These are phyloP conservation scores for Atherinomorus stipes DNA, from an alignment of 2,113 vertebrate species.

Conservation along the genomic window DNA sequence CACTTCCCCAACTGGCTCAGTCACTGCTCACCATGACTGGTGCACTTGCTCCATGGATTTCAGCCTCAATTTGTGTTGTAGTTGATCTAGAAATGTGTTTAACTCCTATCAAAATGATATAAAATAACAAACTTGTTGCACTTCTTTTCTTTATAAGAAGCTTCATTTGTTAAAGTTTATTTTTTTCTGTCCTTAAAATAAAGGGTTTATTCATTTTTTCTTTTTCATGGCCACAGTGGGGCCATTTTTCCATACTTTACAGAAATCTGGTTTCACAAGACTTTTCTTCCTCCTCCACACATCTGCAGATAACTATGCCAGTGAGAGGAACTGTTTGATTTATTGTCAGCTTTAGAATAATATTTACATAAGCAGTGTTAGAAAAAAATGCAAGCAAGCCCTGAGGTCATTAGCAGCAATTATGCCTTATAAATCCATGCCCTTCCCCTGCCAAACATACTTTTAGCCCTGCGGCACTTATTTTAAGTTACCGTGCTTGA, in stretches of 20 bases:
- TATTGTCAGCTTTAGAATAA: constrained; percentile 68
- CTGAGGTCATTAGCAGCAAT: constrained; percentile 75
- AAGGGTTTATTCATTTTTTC: not conserved
- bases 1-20: not conserved
- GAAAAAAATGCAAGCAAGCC: constrained; percentile 69
- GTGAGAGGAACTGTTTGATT: constrained; percentile 67
- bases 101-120: not conserved
- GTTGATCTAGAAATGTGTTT: not conserved
- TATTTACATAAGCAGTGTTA: constrained; percentile 77
- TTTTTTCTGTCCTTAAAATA: not conserved
- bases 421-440: constrained; percentile 71
- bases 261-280: constrained; percentile 19
- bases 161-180: not conserved
- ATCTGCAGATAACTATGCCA: constrained; percentile 33
- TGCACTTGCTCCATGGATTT: not conserved
- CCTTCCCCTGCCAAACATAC: constrained; percentile 67
- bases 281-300: constrained; percentile 33
- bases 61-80: not conserved
- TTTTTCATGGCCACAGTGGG: constrained; percentile 21
- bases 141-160: not conserved
- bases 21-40: not conserved
- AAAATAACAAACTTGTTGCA: not conserved
- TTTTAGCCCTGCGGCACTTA: constrained; percentile 45
- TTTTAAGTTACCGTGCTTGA: constrained; percentile 64
- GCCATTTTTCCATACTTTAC: constrained; percentile 9